A percentile compares a stretch with the other conserved stretches of the same genome.
These are phyloP conservation scores for Gobio gobio DNA, from an alignment of 2,113 vertebrate genomes.

Conservation along the genomic window DNA sequence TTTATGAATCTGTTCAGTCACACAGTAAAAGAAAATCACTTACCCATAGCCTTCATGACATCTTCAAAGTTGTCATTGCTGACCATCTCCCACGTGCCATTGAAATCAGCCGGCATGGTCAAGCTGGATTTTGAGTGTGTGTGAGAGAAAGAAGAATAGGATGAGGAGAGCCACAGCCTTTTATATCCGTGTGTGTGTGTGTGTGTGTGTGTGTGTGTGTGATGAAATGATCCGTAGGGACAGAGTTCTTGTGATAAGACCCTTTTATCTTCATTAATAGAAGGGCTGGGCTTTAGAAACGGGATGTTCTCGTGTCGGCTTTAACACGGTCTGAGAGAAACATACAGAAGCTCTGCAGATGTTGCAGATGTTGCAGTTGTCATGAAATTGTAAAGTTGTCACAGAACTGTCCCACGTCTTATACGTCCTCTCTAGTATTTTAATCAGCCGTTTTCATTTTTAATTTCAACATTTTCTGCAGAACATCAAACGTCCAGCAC, in stretches of 20 bases:
- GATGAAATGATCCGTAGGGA: constrained; percentile 55
- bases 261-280: constrained; percentile 42
- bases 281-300: background rate
- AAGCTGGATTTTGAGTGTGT: background rate
- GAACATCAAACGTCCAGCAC: background rate
- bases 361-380: background rate
- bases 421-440: background rate
- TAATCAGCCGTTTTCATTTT: background rate
- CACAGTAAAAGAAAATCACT: constrained; percentile 58
- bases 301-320: background rate
- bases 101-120: constrained; percentile 89
- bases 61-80: constrained; percentile 93
- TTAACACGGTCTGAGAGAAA: background rate
- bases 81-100: constrained; percentile 93
- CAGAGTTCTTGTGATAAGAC: constrained; percentile 73
- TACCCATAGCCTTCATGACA: constrained; percentile 92
- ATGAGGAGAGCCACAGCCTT: constrained; percentile 40
- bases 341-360: constrained; percentile 2
- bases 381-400: background rate
- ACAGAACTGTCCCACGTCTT: background rate
- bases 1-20: background rate
- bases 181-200: constrained; percentile 63
- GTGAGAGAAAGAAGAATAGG: background rate
- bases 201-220: constrained; percentile 43
- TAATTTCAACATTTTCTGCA: background rate